Conservation (phyloP, 2,797 vertebrate species). For the Pterois miles region DNA sequence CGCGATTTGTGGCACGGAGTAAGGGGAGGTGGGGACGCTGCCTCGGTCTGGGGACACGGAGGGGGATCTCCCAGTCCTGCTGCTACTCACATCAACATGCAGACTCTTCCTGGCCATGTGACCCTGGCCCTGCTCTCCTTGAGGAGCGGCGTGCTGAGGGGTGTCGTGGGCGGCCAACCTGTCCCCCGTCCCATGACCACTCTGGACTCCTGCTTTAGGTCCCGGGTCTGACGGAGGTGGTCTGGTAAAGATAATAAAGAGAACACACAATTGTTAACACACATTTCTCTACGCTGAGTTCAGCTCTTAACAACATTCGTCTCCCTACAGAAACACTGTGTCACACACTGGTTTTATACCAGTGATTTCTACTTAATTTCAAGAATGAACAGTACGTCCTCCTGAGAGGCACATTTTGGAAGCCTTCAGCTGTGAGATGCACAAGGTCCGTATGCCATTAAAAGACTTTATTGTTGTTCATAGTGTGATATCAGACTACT, state of each 20-base stretch:
- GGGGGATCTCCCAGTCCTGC: constrained; percentile 88
- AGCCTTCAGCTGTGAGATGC: constrained; percentile 20
- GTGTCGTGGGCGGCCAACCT: constrained; percentile 80
- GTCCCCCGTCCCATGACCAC: constrained; percentile 76
- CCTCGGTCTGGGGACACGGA: constrained; percentile 91
- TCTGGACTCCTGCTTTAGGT: constrained; percentile 85
- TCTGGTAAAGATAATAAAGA: constrained; percentile 82
- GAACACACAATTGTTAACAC: neutral
- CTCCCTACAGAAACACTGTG: neutral
- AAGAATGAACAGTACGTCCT: constrained; percentile 1
- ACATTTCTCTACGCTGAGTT: neutral
- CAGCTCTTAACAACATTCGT: neutral
- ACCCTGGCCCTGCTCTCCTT: constrained; percentile 73
- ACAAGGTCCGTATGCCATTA: constrained; percentile 22
- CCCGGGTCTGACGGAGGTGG: constrained; percentile 86
- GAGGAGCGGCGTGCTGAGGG: constrained; percentile 57
- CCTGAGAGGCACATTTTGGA: constrained; percentile 17
- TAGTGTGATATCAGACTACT: constrained; percentile 57
- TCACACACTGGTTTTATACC: constrained; percentile 10
- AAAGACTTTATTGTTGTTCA: constrained; percentile 41
- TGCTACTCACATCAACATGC: constrained; percentile 89
- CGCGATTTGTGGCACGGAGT: constrained; percentile 98
- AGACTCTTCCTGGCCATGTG: constrained; percentile 88
- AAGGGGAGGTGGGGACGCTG: constrained; percentile 94
- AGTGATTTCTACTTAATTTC: constrained; percentile 12